Evolutionary conservation across 2,797 vertebrate species (phyloP), one percentile per base, ranked within the genome.

Genomic region (Artibeus lituratus): DNA sequence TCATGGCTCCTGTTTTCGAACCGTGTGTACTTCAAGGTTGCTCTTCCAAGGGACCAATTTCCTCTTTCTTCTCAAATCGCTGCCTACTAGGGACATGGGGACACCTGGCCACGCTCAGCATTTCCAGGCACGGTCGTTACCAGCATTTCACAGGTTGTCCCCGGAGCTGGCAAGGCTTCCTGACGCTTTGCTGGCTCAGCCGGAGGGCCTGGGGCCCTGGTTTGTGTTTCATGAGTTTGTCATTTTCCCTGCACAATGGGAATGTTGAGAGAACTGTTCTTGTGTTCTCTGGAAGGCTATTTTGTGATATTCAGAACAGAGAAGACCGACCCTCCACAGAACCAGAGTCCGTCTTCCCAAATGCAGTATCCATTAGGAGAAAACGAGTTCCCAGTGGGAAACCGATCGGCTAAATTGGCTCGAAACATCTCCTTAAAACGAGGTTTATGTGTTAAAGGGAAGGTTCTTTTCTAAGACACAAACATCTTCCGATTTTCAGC

Each of bases 131-230:
- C 49, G 44, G 84, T 78, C 81, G 78, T 51, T 53, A 67, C 42
- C 95, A 69, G 53, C 67, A 14, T 86, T 92, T 96, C 90, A 5
- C 47, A 65, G 84, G 72, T 77, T 84, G 73, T 69, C 67, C 77
- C 74, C 51, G 67, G 53, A 91, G 35, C 67, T 57, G 62, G 92
- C 92, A 69, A 78, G 73, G 62, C 59, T 76, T 86, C 80, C 77
- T 32, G 88, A 83, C 87, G 69, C 57, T 91, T 73, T 88, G 91
- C 88, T 95, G 91, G 78, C 65, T 96, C 91, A 96, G 92, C 91
- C 92, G 73, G 82, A 94, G 73, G 78, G 82, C 72, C 95, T 78
- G 69, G 73, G 82, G 49, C 95, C 49, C 2, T n/a, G 44, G n/a
- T 51, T 32, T 5, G 35, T 70, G 55, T 78, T 94, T 51, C 57